phyloP scores from a whole-genome alignment of 2,113 vertebrate species.

The Anthoscopus minutus region DNA sequence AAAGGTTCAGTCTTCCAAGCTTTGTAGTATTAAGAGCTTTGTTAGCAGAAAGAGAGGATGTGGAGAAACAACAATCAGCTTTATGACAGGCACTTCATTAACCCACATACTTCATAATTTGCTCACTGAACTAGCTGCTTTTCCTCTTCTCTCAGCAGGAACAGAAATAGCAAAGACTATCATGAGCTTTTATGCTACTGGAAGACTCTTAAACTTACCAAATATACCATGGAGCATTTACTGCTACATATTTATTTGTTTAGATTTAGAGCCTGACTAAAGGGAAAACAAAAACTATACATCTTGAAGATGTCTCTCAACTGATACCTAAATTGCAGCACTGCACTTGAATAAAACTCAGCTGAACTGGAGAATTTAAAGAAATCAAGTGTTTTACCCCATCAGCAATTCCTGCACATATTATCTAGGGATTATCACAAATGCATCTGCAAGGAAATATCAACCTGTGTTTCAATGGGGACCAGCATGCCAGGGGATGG shows the following conservation, averaged over 20 bases:
- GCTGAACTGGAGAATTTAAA: neutral
- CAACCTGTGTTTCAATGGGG: neutral
- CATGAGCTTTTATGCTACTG: neutral
- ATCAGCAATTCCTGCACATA: neutral
- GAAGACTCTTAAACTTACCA: conserved; percentile 20
- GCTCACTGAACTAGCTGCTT: conserved; percentile 4
- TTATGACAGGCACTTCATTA: conserved; percentile 38
- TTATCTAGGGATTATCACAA: neutral
- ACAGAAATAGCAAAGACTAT: conserved; percentile 10
- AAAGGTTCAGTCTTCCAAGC: neutral
- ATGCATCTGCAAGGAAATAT: neutral
- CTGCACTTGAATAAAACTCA: neutral
- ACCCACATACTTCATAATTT: conserved; percentile 29
- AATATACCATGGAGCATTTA: conserved; percentile 20
- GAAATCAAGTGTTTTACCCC: neutral
- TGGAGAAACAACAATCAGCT: conserved; percentile 6
- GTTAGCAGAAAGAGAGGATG: neutral
- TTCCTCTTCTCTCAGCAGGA: conserved; percentile 23
- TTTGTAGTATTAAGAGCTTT: neutral
- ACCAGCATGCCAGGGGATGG: neutral
- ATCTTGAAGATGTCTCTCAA: neutral
- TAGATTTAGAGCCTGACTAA: conserved; percentile 20
- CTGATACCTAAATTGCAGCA: neutral
- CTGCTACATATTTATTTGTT: conserved; percentile 42
- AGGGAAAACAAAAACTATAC: neutral